Evolutionary conservation across 2,888 invertebrate species (phyloP).

Genomic region (Drosophila crucigera): DNA sequence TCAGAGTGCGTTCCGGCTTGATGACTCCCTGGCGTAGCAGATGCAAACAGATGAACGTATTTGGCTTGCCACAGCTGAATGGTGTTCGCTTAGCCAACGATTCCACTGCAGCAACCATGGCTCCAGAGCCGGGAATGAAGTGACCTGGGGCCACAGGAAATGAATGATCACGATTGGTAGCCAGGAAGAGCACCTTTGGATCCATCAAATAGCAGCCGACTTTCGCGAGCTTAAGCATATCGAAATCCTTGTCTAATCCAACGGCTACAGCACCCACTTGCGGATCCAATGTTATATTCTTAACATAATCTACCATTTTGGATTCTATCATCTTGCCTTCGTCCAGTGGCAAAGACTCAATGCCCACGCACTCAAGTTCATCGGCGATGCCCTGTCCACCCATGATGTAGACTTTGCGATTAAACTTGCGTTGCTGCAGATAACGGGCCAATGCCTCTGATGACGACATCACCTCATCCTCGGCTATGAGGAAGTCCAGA

Average conservation of each 20-base stretch:
- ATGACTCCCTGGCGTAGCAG: slow-evolving; percentile 50
- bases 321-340: background rate
- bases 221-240: slow-evolving; percentile 41
- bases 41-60: slow-evolving; percentile 44
- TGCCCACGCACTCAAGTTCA: slow-evolving; percentile 52
- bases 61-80: slow-evolving; percentile 65
- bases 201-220: slow-evolving; percentile 51
- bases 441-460: slow-evolving; percentile 41
- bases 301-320: slow-evolving; percentile 18
- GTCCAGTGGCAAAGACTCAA: slow-evolving; percentile 33
- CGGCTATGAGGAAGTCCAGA: slow-evolving; percentile 44
- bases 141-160: slow-evolving; percentile 17
- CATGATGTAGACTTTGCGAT: slow-evolving; percentile 51
- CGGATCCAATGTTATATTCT: slow-evolving; percentile 35
- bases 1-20: slow-evolving; percentile 56
- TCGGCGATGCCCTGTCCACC: slow-evolving; percentile 56
- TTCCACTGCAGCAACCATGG: slow-evolving; percentile 55
- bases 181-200: slow-evolving; percentile 47
- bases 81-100: slow-evolving; percentile 40
- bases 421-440: slow-evolving; percentile 44
- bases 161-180: slow-evolving; percentile 54
- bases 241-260: slow-evolving; percentile 49
- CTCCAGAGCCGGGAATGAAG: slow-evolving; percentile 44
- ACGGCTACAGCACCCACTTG: slow-evolving; percentile 65
- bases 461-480: slow-evolving; percentile 51